A percentile compares a stretch with the other conserved stretches of the same genome.
phyloP scores from a whole-genome alignment of 2,888 invertebrate species.

The Entomobrya multifasciata region DNA sequence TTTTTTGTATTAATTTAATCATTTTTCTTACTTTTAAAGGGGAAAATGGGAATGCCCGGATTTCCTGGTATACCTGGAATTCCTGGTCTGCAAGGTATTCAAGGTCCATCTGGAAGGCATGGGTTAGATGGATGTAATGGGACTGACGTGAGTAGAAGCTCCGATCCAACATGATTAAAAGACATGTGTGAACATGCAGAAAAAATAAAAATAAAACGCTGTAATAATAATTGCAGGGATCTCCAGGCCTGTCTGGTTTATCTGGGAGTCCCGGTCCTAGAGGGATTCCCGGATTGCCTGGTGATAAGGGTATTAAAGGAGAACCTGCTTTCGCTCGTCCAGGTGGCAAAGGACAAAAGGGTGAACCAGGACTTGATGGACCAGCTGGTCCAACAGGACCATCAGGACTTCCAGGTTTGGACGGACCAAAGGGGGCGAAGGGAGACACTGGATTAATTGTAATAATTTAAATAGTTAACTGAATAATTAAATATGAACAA shows the following conservation, averaged over 20 bases:
- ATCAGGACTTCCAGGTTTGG: slow-evolving; percentile 86
- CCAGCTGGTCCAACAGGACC: slow-evolving; percentile 85
- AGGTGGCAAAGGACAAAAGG: slow-evolving; percentile 89
- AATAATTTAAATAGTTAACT: not conserved
- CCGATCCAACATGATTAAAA: not conserved
- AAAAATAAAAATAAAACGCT: slow-evolving; percentile 84
- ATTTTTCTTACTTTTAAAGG: slow-evolving; percentile 60
- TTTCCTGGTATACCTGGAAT: slow-evolving; percentile 81
- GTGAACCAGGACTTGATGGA: slow-evolving; percentile 88
- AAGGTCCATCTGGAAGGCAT: slow-evolving; percentile 76
- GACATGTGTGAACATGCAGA: not conserved
- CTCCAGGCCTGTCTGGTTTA: slow-evolving; percentile 84
- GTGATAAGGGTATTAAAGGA: slow-evolving; percentile 82
- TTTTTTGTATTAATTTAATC: slow-evolving; percentile 40
- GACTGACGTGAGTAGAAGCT: slow-evolving; percentile 75
- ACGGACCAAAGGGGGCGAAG: slow-evolving; percentile 87
- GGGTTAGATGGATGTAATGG: slow-evolving; percentile 79
- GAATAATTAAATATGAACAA: too few relatives aligned
- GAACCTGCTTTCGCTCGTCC: slow-evolving; percentile 86
- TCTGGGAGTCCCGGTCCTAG: slow-evolving; percentile 84
- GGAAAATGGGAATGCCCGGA: slow-evolving; percentile 78
- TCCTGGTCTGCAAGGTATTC: slow-evolving; percentile 80
- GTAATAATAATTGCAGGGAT: slow-evolving; percentile 84
- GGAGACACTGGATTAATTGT: slow-evolving; percentile 88
- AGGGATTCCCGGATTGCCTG: slow-evolving; percentile 76